phyloP scores from a whole-genome alignment of 2,888 invertebrate species.

The Drosophila nr. medialis region DNA sequence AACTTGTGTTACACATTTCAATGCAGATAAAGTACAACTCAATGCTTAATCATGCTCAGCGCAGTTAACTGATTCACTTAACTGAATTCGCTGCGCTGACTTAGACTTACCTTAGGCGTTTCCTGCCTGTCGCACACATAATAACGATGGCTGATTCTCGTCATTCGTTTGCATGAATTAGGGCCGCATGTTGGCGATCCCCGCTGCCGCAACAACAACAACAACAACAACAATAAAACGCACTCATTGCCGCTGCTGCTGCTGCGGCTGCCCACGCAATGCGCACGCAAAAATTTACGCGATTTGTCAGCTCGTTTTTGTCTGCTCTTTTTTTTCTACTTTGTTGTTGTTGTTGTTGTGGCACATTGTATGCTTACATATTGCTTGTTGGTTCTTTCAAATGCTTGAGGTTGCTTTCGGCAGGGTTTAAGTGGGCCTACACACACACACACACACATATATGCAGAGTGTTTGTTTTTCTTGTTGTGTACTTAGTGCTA shows the following conservation, averaged over 20 bases:
- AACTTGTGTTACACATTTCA: background rate
- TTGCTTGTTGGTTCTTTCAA: conserved; percentile 74
- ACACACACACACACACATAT: conserved; percentile 38
- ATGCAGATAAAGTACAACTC: background rate
- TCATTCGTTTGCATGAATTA: conserved; percentile 70
- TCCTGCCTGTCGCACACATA: conserved; percentile 60
- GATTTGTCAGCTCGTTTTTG: conserved; percentile 73
- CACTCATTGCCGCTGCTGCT: conserved; percentile 29
- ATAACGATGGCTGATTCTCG: conserved; percentile 41
- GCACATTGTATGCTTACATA: conserved; percentile 65
- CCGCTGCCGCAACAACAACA: conserved; percentile 20
- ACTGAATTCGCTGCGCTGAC: conserved; percentile 2
- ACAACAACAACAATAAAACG: conserved; percentile 37
- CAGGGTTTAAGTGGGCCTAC: conserved; percentile 81
- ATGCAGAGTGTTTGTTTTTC: conserved; percentile 46
- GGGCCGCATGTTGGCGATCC: conserved; percentile 76
- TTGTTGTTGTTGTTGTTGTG: conserved; percentile 30
- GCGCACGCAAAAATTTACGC: conserved; percentile 74
- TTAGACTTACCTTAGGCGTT: conserved; percentile 59
- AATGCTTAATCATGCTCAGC: background rate
- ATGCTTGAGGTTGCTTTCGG: conserved; percentile 79
- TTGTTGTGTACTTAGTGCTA: conserved; percentile 76
- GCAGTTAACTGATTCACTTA: conserved; percentile 8
- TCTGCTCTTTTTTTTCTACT: background rate
- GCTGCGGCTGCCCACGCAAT: conserved; percentile 67